A percentile compares a stretch with the other conserved stretches of the same genome.
These are phyloP conservation scores for Maccullochella peelii DNA, from an alignment of 2,113 vertebrate genomes.

Conservation along the genomic window DNA sequence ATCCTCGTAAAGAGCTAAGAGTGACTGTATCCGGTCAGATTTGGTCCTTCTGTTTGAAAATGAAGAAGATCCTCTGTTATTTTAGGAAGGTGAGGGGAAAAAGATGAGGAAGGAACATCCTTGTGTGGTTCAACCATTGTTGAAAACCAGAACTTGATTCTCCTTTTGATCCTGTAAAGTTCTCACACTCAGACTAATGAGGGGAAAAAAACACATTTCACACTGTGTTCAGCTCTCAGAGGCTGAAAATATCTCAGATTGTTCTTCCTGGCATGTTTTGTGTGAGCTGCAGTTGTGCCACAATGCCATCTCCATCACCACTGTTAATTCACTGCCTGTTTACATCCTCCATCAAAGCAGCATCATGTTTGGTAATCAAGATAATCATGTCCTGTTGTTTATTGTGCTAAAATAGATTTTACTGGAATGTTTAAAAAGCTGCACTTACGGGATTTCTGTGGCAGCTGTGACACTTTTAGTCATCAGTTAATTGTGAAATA, in stretches of 20 bases:
- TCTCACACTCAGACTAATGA: slow-evolving; percentile 56
- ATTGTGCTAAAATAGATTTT: slow-evolving; percentile 43
- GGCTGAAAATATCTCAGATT: slow-evolving; percentile 46
- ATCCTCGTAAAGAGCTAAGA: neutral
- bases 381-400: slow-evolving; percentile 64
- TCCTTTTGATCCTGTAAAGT: slow-evolving; percentile 46
- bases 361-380: slow-evolving; percentile 39
- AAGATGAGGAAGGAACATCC: slow-evolving; percentile 40
- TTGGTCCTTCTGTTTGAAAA: neutral
- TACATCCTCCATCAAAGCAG: slow-evolving; percentile 59
- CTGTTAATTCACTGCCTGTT: slow-evolving; percentile 71
- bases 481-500: neutral
- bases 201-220: slow-evolving; percentile 40
- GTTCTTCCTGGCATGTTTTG: slow-evolving; percentile 51
- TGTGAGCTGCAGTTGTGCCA: slow-evolving; percentile 14
- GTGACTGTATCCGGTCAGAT: neutral
- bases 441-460: slow-evolving; percentile 8
- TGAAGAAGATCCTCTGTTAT: slow-evolving; percentile 26
- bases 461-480: slow-evolving; percentile 5
- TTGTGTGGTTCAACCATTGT: slow-evolving; percentile 44
- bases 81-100: slow-evolving; percentile 18
- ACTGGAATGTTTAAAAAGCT: slow-evolving; percentile 42
- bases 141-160: slow-evolving; percentile 41
- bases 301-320: slow-evolving; percentile 57
- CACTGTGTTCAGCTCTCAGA: slow-evolving; percentile 16